phyloP scores from a whole-genome alignment of 1,140 invertebrate species.

The Drosophila bocki region DNA sequence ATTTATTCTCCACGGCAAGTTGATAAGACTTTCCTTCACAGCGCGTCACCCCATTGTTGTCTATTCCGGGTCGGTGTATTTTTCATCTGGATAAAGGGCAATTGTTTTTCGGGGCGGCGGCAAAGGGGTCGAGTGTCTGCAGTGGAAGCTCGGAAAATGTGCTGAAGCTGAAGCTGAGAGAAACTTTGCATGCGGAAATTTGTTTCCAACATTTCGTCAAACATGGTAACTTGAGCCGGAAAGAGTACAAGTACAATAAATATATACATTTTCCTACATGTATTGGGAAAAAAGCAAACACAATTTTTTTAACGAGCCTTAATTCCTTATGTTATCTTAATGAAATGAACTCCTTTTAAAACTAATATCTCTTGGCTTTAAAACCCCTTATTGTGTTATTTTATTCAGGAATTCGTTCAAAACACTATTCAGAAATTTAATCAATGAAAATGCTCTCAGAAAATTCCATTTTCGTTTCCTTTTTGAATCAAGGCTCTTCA shows the following conservation, averaged over 20 bases:
- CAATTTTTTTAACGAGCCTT: neutral
- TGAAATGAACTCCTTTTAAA: too few relatives aligned
- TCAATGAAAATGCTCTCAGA: slow-evolving; percentile 6
- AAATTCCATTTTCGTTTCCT: slow-evolving; percentile 5
- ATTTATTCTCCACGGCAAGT: slow-evolving; percentile 63
- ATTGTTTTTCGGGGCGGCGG: slow-evolving; percentile 28
- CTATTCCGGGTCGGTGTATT: slow-evolving; percentile 5
- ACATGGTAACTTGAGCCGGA: slow-evolving; percentile 6
- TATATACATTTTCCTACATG: neutral
- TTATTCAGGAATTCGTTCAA: neutral
- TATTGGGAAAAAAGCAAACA: neutral
- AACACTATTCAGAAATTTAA: neutral
- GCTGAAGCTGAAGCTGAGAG: neutral
- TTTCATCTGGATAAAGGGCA: slow-evolving; percentile 17
- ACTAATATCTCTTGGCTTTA: too few relatives aligned
- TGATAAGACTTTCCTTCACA: slow-evolving; percentile 33
- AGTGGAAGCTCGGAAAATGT: slow-evolving; percentile 17
- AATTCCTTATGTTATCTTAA: neutral
- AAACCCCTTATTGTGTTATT: neutral
- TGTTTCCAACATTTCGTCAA: slow-evolving; percentile 11
- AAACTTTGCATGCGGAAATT: slow-evolving; percentile 19
- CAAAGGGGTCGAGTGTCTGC: neutral
- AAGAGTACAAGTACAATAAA: neutral
- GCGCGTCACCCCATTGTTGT: slow-evolving; percentile 6
- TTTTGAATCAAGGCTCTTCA: neutral